Percentiles rank a stretch among this genome's conserved stretches.
Conservation (phyloP, 2,797 vertebrate genomes). For the Molossus alvarezi region DNA sequence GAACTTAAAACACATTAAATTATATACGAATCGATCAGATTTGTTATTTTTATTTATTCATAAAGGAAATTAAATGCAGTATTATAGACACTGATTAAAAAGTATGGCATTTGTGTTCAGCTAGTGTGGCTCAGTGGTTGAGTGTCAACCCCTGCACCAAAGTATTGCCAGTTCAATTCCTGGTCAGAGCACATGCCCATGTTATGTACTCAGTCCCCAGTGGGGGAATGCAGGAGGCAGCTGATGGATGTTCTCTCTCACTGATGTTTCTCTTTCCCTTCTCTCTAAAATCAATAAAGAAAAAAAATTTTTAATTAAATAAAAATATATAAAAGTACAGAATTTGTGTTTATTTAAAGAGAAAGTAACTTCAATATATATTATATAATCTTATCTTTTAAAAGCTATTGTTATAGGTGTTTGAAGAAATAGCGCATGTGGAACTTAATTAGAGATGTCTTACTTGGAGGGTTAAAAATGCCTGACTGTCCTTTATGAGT, state of each 20-base stretch:
- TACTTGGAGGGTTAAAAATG: not conserved
- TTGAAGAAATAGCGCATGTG: slow-evolving; percentile 36
- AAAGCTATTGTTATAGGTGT: slow-evolving; percentile 42
- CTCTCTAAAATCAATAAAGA: too few species aligned
- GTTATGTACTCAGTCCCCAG: too few species aligned
- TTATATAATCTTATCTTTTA: slow-evolving; percentile 33
- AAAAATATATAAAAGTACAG: not conserved
- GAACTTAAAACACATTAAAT: not conserved
- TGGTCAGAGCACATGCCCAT: too few species aligned
- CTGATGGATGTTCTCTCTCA: too few species aligned
- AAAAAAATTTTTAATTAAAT: too few species aligned
- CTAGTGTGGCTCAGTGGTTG: too few species aligned
- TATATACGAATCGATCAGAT: not conserved
- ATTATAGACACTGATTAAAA: not conserved
- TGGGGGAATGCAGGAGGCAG: too few species aligned
- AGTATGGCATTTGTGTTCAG: not conserved
- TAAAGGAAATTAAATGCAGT: not conserved
- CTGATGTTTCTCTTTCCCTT: too few species aligned
- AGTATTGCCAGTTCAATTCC: too few species aligned
- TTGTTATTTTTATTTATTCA: not conserved
- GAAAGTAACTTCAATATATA: not conserved
- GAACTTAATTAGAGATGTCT: not conserved
- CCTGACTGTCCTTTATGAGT: not conserved
- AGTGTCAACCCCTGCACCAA: too few species aligned
- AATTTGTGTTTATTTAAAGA: slow-evolving; percentile 19